These are phyloP conservation scores for Globicephala melas DNA, from an alignment of 2,113 vertebrate species.

Conservation along the genomic window DNA sequence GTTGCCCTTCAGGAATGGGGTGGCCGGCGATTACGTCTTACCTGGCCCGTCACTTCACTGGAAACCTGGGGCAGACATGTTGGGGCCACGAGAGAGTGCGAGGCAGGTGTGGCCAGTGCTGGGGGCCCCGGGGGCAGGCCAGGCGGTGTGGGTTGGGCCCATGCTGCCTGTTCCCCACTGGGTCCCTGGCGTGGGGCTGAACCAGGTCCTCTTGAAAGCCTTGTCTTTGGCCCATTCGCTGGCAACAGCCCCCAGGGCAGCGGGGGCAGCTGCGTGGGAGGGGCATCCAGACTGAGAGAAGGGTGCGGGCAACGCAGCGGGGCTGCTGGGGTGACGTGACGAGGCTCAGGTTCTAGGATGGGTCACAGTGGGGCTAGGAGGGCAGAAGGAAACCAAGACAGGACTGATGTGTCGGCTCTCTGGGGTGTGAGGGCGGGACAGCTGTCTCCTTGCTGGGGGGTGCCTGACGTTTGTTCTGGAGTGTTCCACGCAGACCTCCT, in stretches of 20 bases:
- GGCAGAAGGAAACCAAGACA: background rate
- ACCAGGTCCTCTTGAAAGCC: background rate
- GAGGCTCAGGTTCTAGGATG: background rate
- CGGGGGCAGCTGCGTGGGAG: background rate
- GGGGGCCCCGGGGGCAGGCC: background rate
- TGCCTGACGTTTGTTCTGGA: background rate
- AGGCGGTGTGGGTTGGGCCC: background rate
- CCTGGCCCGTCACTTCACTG: background rate
- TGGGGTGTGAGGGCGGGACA: no score
- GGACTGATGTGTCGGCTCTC: rapidly evolving
- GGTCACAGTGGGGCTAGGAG: rapidly evolving
- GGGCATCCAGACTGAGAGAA: background rate
- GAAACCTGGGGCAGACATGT: background rate
- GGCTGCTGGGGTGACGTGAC: rapidly evolving
- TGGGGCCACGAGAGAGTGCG: background rate
- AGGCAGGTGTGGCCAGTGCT: background rate
- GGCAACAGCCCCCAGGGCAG: background rate
- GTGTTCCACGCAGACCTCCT: background rate
- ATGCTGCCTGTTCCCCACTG: rapidly evolving
- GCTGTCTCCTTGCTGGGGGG: background rate
- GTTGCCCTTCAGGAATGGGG: background rate
- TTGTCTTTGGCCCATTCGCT: rapidly evolving
- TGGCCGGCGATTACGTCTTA: background rate
- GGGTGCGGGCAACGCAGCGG: rapidly evolving
- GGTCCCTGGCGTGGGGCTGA: background rate